A percentile compares a stretch with the other conserved stretches of the same genome.
These are phyloP conservation scores for Drosophila takahashii DNA, from an alignment of 1,140 invertebrate species.

Conservation along the genomic window DNA sequence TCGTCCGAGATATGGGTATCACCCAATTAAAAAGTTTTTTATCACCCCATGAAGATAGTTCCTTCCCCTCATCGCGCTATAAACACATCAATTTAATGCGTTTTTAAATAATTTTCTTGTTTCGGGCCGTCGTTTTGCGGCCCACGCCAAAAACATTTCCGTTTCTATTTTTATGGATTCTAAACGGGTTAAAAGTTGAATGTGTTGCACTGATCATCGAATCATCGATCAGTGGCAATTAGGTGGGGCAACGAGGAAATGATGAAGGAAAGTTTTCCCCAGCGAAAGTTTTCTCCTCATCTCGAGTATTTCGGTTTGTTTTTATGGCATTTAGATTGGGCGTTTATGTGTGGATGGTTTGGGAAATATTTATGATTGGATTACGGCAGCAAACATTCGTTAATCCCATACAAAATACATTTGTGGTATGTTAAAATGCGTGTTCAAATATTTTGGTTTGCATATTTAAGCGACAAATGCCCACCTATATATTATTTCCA, in stretches of 20 bases:
- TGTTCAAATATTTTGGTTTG: slow-evolving; percentile 37
- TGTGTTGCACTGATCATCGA: slow-evolving; percentile 55
- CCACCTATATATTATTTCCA: slow-evolving; percentile 19
- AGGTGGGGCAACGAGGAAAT: slow-evolving; percentile 28
- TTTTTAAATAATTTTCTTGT: slow-evolving; percentile 77
- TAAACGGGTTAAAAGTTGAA: slow-evolving; percentile 76
- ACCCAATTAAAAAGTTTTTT: slow-evolving; percentile 78
- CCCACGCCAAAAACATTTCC: slow-evolving; percentile 56
- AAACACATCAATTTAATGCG: slow-evolving; percentile 76
- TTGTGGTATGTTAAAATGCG: slow-evolving; percentile 17
- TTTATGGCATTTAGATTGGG: slow-evolving; percentile 74
- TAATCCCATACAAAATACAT: slow-evolving; percentile 23
- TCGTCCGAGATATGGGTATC: slow-evolving; percentile 54
- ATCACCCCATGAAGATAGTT: slow-evolving; percentile 71
- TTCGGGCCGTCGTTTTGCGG: slow-evolving; percentile 62
- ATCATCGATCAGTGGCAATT: slow-evolving; percentile 69
- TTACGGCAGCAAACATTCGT: slow-evolving; percentile 42
- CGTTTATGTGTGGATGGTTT: slow-evolving; percentile 69
- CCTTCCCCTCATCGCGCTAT: slow-evolving; percentile 33
- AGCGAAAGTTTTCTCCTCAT: slow-evolving; percentile 62
- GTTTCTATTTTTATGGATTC: slow-evolving; percentile 56
- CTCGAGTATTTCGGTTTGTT: slow-evolving; percentile 27
- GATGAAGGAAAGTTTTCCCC: slow-evolving; percentile 50
- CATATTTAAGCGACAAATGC: slow-evolving; percentile 5
- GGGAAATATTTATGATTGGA: slow-evolving; percentile 68